These are phyloP conservation scores for Autographa gamma DNA, from an alignment of 2,888 invertebrate genomes.

Conservation along the genomic window DNA sequence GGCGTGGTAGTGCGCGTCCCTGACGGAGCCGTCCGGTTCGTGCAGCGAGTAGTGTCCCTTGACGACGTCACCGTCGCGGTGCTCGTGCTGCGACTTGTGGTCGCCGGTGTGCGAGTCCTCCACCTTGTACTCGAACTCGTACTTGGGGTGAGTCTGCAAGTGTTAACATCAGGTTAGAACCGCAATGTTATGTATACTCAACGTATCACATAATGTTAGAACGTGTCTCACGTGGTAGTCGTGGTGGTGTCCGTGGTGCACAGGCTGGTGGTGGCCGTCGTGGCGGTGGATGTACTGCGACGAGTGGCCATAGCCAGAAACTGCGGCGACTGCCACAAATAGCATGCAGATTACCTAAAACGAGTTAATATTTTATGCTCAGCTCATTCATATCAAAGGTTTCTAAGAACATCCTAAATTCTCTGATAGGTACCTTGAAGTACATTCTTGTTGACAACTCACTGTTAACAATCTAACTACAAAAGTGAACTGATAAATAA, in stretches of 20 bases:
- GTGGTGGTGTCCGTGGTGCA: conserved; percentile 62
- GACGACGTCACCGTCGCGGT: conserved; percentile 82
- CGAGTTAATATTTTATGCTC: background rate
- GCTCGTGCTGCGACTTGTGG: conserved; percentile 83
- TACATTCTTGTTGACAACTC: conserved; percentile 21
- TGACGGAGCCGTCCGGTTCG: conserved; percentile 84
- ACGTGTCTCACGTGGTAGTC: conserved; percentile 40
- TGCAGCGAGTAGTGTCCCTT: conserved; percentile 71
- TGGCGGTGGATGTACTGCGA: conserved; percentile 64
- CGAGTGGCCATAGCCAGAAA: conserved; percentile 44
- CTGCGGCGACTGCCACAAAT: conserved; percentile 19
- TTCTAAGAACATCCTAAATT: no score
- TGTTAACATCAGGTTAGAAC: background rate
- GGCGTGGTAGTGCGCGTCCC: conserved; percentile 84
- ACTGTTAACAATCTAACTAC: conserved; percentile 12
- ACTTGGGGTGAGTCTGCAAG: conserved; percentile 80
- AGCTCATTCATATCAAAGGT: no score
- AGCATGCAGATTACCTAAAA: conserved; percentile 40
- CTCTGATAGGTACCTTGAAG: conserved; percentile 31
- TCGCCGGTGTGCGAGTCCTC: conserved; percentile 88
- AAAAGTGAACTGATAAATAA: conserved; percentile 35
- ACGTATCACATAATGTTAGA: background rate
- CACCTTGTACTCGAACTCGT: conserved; percentile 86
- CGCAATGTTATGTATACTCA: background rate
- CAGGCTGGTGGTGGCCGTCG: conserved; percentile 68